Base-by-base conservation (phyloP, 1,140 invertebrate species). In the Nasonia longicornis region DNA sequence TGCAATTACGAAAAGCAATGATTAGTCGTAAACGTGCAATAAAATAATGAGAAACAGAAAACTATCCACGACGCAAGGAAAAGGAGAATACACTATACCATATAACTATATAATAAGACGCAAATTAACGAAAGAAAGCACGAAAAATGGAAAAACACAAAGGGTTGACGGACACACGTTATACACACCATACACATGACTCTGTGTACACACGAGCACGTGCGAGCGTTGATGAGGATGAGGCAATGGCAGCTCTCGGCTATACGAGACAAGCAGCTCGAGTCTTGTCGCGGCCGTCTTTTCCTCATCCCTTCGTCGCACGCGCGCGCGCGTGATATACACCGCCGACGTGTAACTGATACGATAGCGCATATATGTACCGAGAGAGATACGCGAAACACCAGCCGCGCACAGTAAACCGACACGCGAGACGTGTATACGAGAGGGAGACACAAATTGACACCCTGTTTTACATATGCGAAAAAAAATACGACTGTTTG, bases 401-500 rank as follows among this genome's bases (percentile, higher is more conserved):
- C 31, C 7, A 31, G 69, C 20, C 3, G 3, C 38, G 22, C 64
- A 29, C 29, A 20, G 20, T 48, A 73, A 73, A 73, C 71, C 42
- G 16, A 73, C 38, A 52, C 16, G 22, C n/a, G 42, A 45, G 20
- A 45, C 71, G 3, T 35, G 16, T 42, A 7, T 42, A 42, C 38
- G 6, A 8, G 38, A 42, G 4, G 31, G 31, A 74, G 35, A 80
- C 58, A 31, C 38, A 80, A 73, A 74, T 73, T 63, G 35, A 73
- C 52, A 48, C 4, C 10, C 71, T 26, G 16, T 45, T 80, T 80
- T 14, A 72, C n/a, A 63, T 63, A 8, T 10, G 64, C 29, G 35
- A 71, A 71, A 71, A 79, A 74, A 73, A 35, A 73, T 74, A 73
- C 73, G 29, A 80, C 22, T 80, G 58, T 73, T 66, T 66, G 69